Evolutionary conservation across 1,140 invertebrate species (phyloP).

Genomic region (Paraescarpia echinospica): DNA sequence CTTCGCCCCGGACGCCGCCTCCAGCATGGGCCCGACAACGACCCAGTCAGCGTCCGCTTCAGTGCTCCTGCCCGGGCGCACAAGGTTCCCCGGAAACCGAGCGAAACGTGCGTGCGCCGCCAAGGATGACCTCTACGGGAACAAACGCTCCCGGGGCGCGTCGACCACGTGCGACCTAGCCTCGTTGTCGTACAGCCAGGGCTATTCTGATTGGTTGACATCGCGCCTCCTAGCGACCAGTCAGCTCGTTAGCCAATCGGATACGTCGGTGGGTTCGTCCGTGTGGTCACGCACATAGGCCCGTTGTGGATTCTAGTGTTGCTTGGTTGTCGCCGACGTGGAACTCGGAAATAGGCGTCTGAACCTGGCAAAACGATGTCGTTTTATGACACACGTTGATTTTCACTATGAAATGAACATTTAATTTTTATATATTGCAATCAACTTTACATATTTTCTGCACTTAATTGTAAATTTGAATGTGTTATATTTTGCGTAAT

Average conservation of each 20-base stretch:
- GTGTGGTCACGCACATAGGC: background rate
- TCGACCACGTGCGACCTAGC: background rate
- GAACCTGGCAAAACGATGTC: background rate
- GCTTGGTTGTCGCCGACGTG: background rate
- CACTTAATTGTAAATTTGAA: background rate
- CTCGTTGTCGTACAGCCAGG: background rate
- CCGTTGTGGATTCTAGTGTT: background rate
- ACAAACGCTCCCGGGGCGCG: background rate
- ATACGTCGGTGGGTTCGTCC: background rate
- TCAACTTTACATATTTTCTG: background rate
- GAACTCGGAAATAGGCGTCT: background rate
- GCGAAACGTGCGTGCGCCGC: background rate
- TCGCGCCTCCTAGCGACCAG: background rate
- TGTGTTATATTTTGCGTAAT: background rate
- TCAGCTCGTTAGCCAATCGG: background rate
- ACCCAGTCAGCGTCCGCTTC: background rate
- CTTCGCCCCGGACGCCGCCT: background rate
- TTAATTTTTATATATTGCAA: background rate
- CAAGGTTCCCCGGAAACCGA: background rate
- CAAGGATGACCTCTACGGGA: background rate
- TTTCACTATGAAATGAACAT: background rate
- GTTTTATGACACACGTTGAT: background rate
- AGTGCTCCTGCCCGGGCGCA: background rate
- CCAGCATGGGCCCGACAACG: background rate
- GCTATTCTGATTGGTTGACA: background rate